Percentiles rank a stretch among this genome's conserved stretches.
These are phyloP conservation scores for Sula dactylatra DNA, from an alignment of 2,113 vertebrate species.

Conservation along the genomic window DNA sequence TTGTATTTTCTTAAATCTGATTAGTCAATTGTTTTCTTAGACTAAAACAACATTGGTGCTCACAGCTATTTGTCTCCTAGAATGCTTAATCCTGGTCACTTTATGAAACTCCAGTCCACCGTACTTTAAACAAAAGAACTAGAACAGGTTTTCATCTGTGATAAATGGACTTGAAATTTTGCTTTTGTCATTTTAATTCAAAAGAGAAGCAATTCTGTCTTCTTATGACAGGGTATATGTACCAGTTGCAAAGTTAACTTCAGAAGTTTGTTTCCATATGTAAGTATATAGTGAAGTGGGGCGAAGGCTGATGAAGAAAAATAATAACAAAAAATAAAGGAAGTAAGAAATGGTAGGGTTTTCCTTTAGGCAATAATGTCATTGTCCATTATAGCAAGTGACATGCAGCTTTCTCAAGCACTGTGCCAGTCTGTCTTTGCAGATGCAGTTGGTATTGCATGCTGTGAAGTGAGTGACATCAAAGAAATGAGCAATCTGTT, in stretches of 20 bases:
- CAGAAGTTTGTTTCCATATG: not conserved
- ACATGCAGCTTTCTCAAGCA: slow-evolving; percentile 28
- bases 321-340: not conserved
- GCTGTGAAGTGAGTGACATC: slow-evolving; percentile 41
- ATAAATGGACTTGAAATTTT: slow-evolving; percentile 17
- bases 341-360: not conserved
- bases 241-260: not conserved
- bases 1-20: not conserved
- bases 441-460: not conserved
- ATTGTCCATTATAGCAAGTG: slow-evolving; percentile 4
- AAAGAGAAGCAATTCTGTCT: not conserved
- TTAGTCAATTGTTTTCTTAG: not conserved
- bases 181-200: slow-evolving; percentile 3
- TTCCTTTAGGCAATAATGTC: slow-evolving; percentile 2
- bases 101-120: not conserved
- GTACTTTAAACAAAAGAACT: not conserved
- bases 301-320: not conserved
- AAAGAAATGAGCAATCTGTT: slow-evolving; percentile 51
- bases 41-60: not conserved
- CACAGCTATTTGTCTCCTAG: not conserved
- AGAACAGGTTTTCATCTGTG: not conserved
- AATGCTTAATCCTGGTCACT: not conserved
- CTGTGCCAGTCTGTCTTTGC: not conserved
- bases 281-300: not conserved
- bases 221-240: not conserved